phyloP scores from a whole-genome alignment of 2,888 invertebrate species.

The Epirrita christyi region DNA sequence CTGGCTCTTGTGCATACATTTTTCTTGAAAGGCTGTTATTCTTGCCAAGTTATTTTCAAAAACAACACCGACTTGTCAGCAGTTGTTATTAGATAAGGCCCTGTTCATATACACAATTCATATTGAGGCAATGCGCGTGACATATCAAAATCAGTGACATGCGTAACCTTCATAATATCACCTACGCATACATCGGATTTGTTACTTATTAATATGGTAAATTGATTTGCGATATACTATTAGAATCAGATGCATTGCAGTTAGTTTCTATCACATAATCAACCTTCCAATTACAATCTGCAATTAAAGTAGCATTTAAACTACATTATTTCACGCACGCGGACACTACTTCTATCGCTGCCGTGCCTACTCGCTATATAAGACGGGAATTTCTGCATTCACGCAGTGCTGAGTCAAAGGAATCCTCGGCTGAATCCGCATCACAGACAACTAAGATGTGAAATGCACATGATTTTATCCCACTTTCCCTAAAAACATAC shows the following conservation, averaged over 20 bases:
- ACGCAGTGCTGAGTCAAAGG: constrained; percentile 11
- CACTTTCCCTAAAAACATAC: constrained; percentile 11
- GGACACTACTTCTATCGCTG: background rate
- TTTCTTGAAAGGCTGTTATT: too few species aligned
- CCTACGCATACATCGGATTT: too few species aligned
- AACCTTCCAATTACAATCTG: background rate
- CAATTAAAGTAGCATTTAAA: constrained; percentile 13
- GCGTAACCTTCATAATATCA: too few species aligned
- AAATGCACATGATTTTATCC: constrained; percentile 3
- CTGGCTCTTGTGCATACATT: too few species aligned
- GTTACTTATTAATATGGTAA: too few species aligned
- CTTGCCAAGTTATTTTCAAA: too few species aligned
- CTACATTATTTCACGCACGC: constrained; percentile 16
- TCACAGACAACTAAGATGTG: constrained; percentile 4
- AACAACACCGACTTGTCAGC: too few species aligned
- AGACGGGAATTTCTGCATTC: constrained; percentile 11
- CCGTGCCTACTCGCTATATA: background rate
- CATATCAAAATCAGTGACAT: too few species aligned
- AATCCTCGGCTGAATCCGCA: constrained; percentile 3
- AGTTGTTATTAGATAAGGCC: background rate
- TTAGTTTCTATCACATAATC: background rate
- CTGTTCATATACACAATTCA: too few species aligned
- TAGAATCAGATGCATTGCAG: too few species aligned
- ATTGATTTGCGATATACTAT: too few species aligned
- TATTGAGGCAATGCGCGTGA: too few species aligned